Percentiles rank a stretch among this genome's conserved stretches.
These are phyloP conservation scores for Progne subis DNA, from an alignment of 2,113 vertebrate species.

Conservation along the genomic window DNA sequence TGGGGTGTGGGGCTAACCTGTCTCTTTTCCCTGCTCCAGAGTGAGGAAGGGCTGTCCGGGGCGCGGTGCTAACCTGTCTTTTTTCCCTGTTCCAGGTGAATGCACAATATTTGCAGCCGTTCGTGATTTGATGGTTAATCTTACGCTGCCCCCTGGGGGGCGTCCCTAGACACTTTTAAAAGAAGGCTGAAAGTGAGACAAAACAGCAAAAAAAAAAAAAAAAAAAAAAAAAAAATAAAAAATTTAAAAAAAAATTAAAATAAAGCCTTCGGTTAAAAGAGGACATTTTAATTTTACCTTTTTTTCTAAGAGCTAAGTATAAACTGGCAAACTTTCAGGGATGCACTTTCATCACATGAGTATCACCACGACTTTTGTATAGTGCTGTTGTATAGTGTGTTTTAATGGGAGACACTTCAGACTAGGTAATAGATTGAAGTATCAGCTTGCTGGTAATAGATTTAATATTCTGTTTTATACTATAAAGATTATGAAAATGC, in stretches of 20 bases:
- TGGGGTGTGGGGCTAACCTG: neutral
- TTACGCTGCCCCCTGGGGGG: slow-evolving; percentile 89
- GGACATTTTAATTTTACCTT: slow-evolving; percentile 64
- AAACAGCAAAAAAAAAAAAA: slow-evolving; percentile 56
- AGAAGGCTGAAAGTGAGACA: slow-evolving; percentile 77
- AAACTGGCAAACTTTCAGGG: slow-evolving; percentile 86
- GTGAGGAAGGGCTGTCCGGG: neutral
- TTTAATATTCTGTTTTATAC: slow-evolving; percentile 88
- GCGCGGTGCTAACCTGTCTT: slow-evolving; percentile 77
- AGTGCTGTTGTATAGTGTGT: slow-evolving; percentile 94
- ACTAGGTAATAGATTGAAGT: slow-evolving; percentile 74
- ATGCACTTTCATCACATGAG: slow-evolving; percentile 90
- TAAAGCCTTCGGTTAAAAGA: slow-evolving; percentile 78
- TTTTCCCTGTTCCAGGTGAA: slow-evolving; percentile 87
- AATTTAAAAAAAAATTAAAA: slow-evolving; percentile 15
- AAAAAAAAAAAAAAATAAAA: neutral
- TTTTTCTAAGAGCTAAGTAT: slow-evolving; percentile 76
- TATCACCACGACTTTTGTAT: slow-evolving; percentile 85
- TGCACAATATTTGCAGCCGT: slow-evolving; percentile 99
- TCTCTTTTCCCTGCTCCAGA: neutral
- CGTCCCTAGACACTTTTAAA: slow-evolving; percentile 84
- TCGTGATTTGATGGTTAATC: slow-evolving; percentile 98
- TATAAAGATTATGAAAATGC: slow-evolving; percentile 89
- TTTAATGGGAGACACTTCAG: slow-evolving; percentile 83
- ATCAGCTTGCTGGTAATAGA: slow-evolving; percentile 80